A percentile compares a stretch with the other conserved stretches of the same genome.
phyloP scores from a whole-genome alignment of 1,140 invertebrate species.

The Dreissena polymorpha region DNA sequence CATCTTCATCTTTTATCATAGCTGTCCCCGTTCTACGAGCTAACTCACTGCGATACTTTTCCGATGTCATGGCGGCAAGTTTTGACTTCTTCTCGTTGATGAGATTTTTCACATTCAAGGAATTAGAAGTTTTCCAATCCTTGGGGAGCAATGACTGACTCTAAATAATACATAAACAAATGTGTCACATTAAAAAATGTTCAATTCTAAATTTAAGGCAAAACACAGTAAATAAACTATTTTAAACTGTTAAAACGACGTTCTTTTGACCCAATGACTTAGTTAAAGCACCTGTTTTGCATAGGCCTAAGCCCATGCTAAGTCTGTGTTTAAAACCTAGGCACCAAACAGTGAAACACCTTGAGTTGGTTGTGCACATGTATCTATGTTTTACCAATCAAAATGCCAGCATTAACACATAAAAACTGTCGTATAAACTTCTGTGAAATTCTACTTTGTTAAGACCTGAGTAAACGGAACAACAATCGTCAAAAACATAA shows the following conservation, averaged over 20 bases:
- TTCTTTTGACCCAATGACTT: neutral
- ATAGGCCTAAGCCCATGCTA: too few relatives aligned
- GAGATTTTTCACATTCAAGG: slow-evolving; percentile 45
- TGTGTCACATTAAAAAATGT: neutral
- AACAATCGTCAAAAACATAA: neutral
- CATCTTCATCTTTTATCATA: slow-evolving; percentile 32
- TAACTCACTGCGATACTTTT: slow-evolving; percentile 40
- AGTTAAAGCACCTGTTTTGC: neutral
- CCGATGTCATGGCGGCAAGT: slow-evolving; percentile 48
- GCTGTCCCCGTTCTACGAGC: slow-evolving; percentile 36
- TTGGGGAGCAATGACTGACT: slow-evolving; percentile 42
- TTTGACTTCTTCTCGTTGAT: slow-evolving; percentile 52
- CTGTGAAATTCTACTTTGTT: too few relatives aligned
- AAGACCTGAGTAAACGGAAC: too few relatives aligned
- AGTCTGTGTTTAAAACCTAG: too few relatives aligned
- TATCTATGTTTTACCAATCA: too few relatives aligned
- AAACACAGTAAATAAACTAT: neutral
- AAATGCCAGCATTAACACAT: too few relatives aligned
- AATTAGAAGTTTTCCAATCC: slow-evolving; percentile 37
- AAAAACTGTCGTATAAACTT: too few relatives aligned
- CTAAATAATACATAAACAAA: slow-evolving; percentile 15
- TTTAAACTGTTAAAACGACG: neutral
- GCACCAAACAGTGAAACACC: too few relatives aligned
- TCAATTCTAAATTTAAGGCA: neutral
- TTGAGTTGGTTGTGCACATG: too few relatives aligned